Evolutionary conservation across 2,113 vertebrate genomes (phyloP), one percentile per base, ranked within the genome.

Genomic region (Aix galericulata): DNA sequence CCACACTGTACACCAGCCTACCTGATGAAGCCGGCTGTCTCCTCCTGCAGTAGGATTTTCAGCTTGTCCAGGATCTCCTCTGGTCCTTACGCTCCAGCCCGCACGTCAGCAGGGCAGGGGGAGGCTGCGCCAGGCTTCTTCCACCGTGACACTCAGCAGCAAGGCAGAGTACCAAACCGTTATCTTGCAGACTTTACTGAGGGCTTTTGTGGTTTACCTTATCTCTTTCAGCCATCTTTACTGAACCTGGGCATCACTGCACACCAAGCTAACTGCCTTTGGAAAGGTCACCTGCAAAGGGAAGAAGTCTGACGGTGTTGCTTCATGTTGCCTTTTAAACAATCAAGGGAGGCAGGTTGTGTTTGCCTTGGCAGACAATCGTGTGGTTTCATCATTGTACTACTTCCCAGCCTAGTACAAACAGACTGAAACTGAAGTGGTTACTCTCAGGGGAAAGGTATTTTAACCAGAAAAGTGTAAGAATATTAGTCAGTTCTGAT

Each of bases 141-240:
- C 3, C 13, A 20, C 56, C 27, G 55, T 27, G 21, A 3, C 0
- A 1, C 59, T 34, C 29, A 15, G 60, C 59, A 4, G 0, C 11
- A 12, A 56, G 34, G 63, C 93, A 7, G 27, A 50, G 63, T 0
- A 53, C 62, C 67, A 62, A 21, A 14, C 62, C 3, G 0, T 53
- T 64, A 89, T 89, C 93, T 46, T 2, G 0, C 0, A 95, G 94
- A 95, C 93, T 96, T 95, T 96, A 44, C 91, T 2, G 40, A 94
- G 46, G 71, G 84, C 78, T 95, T 94, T 31, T 34, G 58, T 64
- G 71, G 15, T 89, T 97, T 92, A 91, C 74, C 86, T 94, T 94
- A 91, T 95, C 95, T 87, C 86, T 44, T 52, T 4, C 58, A 40
- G 87, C 26, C 81, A 20, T 69, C 75, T 85, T 48, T 83, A 60